Base-by-base conservation (phyloP, 1,140 invertebrate species). In the Meteorus sp. region DNA sequence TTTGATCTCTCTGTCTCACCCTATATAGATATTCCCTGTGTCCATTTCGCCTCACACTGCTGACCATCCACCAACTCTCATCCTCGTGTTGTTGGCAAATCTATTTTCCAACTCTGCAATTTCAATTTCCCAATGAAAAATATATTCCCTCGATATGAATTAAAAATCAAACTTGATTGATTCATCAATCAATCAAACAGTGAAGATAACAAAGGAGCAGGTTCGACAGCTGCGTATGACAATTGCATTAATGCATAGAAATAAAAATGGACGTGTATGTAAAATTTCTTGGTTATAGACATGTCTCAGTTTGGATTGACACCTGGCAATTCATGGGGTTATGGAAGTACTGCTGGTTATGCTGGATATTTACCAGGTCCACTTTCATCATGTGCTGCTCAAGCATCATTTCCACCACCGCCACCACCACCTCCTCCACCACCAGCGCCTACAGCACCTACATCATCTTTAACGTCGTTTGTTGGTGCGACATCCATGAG, bases 271-370 rank as follows among this genome's bases (percentile, higher is more conserved):
- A 19, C 27, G 15, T 17, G 9, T 9, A 52, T 75, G 43, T 15
- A 48, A 9, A 19, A 15, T 41, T 13, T 47, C 5, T 59, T 23
- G 52, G 27, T 31, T 23, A 13, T 76, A 90, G 89, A 89, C 76
- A 88, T 90, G 86, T 85, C 87, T 44, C 88, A 90, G 76, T 90
- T 90, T 69, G 87, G 89, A 35, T 74, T 90, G 73, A 88, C 88
- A 68, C 88, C 88, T 60, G 85, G 88, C 59, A 91, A 92, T 71
- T 88, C 88, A 2, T 93, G 90, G 90, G 89, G 90, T 33, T 92
- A 92, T 69, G 85, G 89, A 3, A 86, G 89, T n/a, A 88, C 89
- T 7, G 87, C 87, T 13, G 89, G 88, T 2, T 92, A 92, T 72
- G 89, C 89, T 0, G 88, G 89, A 0, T 93, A 92, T 67, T 83